Evolutionary conservation across 2,797 vertebrate species (phyloP).

Genomic region (Chloroceryle amazona): DNA sequence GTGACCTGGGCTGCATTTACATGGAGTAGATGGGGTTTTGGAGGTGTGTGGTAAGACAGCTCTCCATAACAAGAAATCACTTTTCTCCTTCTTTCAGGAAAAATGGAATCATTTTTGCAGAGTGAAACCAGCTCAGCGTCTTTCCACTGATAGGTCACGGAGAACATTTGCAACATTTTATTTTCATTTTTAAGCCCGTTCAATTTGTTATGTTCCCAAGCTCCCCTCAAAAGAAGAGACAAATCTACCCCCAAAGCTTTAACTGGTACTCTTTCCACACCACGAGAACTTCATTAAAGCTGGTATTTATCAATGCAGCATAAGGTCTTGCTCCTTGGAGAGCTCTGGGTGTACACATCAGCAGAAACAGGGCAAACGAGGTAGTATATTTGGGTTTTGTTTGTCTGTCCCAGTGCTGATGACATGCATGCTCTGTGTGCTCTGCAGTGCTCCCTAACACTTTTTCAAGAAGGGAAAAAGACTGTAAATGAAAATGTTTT

Average conservation of each 20-base stretch:
- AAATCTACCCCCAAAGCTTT: neutral
- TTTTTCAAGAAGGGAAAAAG: neutral
- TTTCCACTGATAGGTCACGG: neutral
- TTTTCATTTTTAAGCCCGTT: neutral
- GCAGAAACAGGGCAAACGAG: neutral
- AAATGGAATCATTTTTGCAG: neutral
- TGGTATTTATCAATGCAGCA: neutral
- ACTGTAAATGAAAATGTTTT: neutral
- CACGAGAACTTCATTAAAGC: neutral
- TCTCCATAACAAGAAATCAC: neutral
- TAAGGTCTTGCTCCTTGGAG: neutral
- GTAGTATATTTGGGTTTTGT: neutral
- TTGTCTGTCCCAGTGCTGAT: neutral
- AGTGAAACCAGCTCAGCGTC: neutral
- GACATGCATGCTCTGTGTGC: neutral
- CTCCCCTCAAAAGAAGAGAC: neutral
- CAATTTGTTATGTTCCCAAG: neutral
- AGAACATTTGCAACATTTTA: neutral
- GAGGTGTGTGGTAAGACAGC: neutral
- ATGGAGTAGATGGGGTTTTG: neutral
- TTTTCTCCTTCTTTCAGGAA: neutral
- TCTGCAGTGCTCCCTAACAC: neutral
- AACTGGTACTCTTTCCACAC: neutral
- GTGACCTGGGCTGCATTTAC: neutral
- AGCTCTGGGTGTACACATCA: neutral